Evolutionary conservation across 2,888 invertebrate genomes (phyloP).

Genomic region (Bedellia somnulentella): DNA sequence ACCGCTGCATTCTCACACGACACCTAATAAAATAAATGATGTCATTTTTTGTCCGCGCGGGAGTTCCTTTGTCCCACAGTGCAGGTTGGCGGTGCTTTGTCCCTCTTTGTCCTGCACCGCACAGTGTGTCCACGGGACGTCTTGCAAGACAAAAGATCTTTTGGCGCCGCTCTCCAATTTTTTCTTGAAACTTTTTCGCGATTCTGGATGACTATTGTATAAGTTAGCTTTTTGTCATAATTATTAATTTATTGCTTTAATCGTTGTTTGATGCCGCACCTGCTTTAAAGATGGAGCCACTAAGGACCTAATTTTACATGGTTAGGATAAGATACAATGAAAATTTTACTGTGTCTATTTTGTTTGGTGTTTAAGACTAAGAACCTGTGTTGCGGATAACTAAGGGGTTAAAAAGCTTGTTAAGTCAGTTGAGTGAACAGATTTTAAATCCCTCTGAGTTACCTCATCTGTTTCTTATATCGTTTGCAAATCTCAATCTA

Average conservation of each 20-base stretch:
- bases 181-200: slow-evolving; percentile 30
- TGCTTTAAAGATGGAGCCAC: slow-evolving; percentile 28
- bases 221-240: slow-evolving; percentile 46
- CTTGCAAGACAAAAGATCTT: slow-evolving; percentile 45
- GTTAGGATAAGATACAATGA: no score
- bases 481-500: no score
- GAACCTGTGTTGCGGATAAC: no score
- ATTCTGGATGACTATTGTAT: slow-evolving; percentile 26
- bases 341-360: no score
- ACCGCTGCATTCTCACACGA: slow-evolving; percentile 47
- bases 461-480: no score
- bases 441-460: no score
- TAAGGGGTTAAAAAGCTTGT: no score
- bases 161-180: slow-evolving; percentile 47
- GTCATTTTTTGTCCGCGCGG: slow-evolving; percentile 55
- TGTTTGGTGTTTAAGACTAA: no score
- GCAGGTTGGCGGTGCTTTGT: slow-evolving; percentile 31
- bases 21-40: slow-evolving; percentile 58
- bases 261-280: slow-evolving; percentile 40
- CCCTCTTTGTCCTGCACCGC: slow-evolving; percentile 30
- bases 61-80: slow-evolving; percentile 40
- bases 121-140: slow-evolving; percentile 36
- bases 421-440: no score
- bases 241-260: slow-evolving; percentile 56
- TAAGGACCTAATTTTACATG: slow-evolving; percentile 51